Evolutionary conservation across 2,797 vertebrate species (phyloP).

Genomic region (Sebastes iracundus): DNA sequence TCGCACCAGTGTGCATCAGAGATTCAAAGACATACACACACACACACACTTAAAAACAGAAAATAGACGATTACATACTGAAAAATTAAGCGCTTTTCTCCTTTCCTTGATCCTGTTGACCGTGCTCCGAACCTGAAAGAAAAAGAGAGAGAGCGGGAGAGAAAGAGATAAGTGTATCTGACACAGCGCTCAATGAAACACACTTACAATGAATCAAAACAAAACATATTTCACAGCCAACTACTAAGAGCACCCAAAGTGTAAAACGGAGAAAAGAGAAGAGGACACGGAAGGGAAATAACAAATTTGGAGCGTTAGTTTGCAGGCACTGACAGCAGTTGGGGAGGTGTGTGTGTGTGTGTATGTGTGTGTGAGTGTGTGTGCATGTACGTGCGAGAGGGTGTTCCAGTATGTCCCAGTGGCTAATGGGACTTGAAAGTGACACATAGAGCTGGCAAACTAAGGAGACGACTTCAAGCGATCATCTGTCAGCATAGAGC

Average conservation of each 20-base stretch:
- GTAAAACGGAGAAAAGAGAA: slow-evolving; percentile 35
- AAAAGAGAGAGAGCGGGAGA: not conserved
- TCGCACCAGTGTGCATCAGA: slow-evolving; percentile 7
- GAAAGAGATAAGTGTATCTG: slow-evolving; percentile 35
- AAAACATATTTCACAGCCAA: slow-evolving; percentile 34
- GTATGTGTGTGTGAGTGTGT: not conserved
- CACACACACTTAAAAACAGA: slow-evolving; percentile 14
- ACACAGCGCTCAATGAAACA: slow-evolving; percentile 20
- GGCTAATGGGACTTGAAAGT: slow-evolving; percentile 85
- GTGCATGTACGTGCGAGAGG: not conserved
- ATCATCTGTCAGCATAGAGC: slow-evolving; percentile 82
- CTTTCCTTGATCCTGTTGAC: slow-evolving; percentile 87
- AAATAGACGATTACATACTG: slow-evolving; percentile 72
- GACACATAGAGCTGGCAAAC: slow-evolving; percentile 81
- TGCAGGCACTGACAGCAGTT: slow-evolving; percentile 4
- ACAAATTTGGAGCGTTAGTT: slow-evolving; percentile 8
- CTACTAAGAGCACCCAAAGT: not conserved
- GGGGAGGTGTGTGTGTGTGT: not conserved
- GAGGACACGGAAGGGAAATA: not conserved
- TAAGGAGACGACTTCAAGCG: slow-evolving; percentile 82
- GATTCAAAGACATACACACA: not conserved
- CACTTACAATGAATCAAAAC: slow-evolving; percentile 26
- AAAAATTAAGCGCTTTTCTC: slow-evolving; percentile 86
- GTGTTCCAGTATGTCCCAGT: slow-evolving; percentile 67
- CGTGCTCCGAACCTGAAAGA: slow-evolving; percentile 83